A percentile compares a stretch with the other conserved stretches of the same genome.
phyloP scores from a whole-genome alignment of 2,888 invertebrate species.

The Acrocyrtus sp. region DNA sequence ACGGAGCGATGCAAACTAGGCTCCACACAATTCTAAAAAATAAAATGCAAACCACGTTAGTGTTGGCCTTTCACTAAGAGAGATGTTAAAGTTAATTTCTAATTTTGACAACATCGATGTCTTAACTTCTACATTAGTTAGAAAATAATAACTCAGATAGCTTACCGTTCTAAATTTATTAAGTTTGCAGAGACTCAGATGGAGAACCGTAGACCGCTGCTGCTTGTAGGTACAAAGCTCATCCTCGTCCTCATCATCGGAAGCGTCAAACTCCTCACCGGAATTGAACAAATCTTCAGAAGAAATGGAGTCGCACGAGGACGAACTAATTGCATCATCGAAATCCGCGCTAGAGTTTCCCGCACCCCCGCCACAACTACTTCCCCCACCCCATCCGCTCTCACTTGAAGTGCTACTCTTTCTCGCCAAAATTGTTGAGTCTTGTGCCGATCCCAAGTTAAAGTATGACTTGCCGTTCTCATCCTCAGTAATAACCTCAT shows the following conservation, averaged over 20 bases:
- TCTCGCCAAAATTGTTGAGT: slow-evolving; percentile 58
- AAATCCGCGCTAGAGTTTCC: slow-evolving; percentile 41
- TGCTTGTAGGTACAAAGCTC: slow-evolving; percentile 64
- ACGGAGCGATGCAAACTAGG: slow-evolving; percentile 68
- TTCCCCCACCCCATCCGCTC: not conserved
- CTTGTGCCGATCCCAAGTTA: slow-evolving; percentile 59
- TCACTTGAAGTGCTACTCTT: slow-evolving; percentile 28
- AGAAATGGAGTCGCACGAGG: slow-evolving; percentile 60
- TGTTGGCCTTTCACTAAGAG: not conserved
- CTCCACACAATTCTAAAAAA: slow-evolving; percentile 65
- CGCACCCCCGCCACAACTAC: slow-evolving; percentile 17
- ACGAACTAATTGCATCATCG: slow-evolving; percentile 61
- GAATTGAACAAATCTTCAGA: slow-evolving; percentile 63
- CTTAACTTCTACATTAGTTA: no score
- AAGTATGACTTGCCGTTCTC: slow-evolving; percentile 63
- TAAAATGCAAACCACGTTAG: no score
- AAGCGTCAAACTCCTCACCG: slow-evolving; percentile 61
- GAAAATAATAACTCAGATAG: no score
- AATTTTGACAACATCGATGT: not conserved
- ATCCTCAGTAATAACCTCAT: slow-evolving; percentile 61
- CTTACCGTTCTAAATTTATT: slow-evolving; percentile 65
- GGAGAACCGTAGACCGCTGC: slow-evolving; percentile 67
- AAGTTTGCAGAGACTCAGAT: slow-evolving; percentile 68
- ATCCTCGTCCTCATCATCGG: slow-evolving; percentile 60
- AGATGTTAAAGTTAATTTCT: not conserved